Percentiles rank a stretch among this genome's conserved stretches.
Conservation (phyloP, 2,888 invertebrate species). For the Dasysyrphus albostriatus region DNA sequence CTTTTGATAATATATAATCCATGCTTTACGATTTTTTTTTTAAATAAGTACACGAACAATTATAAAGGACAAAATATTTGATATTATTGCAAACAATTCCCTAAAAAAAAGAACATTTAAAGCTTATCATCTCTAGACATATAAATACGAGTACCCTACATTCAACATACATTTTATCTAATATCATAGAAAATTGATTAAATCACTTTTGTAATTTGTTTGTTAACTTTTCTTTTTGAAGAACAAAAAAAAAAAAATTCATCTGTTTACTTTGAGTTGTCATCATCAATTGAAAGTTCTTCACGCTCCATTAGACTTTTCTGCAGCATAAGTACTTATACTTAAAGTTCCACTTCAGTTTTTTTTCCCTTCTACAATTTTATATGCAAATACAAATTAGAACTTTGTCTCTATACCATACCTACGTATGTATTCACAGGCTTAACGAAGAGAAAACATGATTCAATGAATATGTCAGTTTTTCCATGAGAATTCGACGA, state of each 20-base stretch:
- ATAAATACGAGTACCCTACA: background rate
- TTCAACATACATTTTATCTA: too few relatives aligned
- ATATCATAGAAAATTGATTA: background rate
- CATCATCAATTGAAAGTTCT: constrained; percentile 48
- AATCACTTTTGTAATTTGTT: background rate
- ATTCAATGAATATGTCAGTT: constrained; percentile 43
- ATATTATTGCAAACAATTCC: too few relatives aligned
- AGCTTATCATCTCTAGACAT: background rate
- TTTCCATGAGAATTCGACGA: background rate
- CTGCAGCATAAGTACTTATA: constrained; percentile 41
- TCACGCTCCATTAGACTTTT: constrained; percentile 48
- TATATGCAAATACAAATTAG: constrained; percentile 56
- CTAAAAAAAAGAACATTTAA: too few relatives aligned
- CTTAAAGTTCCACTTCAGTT: background rate
- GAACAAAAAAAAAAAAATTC: background rate
- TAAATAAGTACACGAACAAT: too few relatives aligned
- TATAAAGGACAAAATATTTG: too few relatives aligned
- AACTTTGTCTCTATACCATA: constrained; percentile 2
- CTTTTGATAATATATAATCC: too few relatives aligned
- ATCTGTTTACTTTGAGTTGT: background rate
- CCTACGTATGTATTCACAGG: background rate
- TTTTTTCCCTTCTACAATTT: background rate
- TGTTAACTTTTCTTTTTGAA: background rate
- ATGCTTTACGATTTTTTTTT: too few relatives aligned
- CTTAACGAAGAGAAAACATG: constrained; percentile 24